Base-by-base conservation (phyloP, 2,113 vertebrate species). In the Protobothrops flavoviridis region DNA sequence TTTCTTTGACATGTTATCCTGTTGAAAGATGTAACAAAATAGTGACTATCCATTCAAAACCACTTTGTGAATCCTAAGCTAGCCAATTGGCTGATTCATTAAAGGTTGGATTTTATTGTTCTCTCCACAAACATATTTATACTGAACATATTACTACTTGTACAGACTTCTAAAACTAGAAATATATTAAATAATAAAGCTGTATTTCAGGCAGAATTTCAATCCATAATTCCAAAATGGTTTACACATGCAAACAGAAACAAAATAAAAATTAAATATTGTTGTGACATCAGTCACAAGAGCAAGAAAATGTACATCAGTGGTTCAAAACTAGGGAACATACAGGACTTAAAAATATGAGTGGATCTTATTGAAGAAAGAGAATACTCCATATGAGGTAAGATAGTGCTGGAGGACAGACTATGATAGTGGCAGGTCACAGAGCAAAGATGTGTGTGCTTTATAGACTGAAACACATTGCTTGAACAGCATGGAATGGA, bases 21-120 rank as follows among this genome's bases (percentile, higher is more conserved):
- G 61, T 20, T 94, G 91, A 93, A 95, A 94, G 55, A 91, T 90
- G 8, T 43, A 61, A 81, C 33, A 95, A 94, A 96, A 94, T 50
- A 57, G 86, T 24, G 92, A 33, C 45, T 94, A 23, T 26, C 87
- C 92, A 89, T 87, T 93, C n/a, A 59, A 92, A 92, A 95, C 53
- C 29, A 45, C 91, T 52, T 57, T 93, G 91, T 91, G 87, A 91
- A 89, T 93, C 94, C 56, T 1, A n/a, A 50, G 89, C 88, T 86
- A 3, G n/a, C 13, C 39, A 90, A 57, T 29, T 92, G 88, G 45
- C 9, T 33, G 43, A 86, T 56, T 53, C 20, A 69, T 26, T 92
- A 87, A 86, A 90, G 87, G 12, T 21, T 55, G 43, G 6, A 81
- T 39, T 8, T 81, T 81, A 81, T 8, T 81, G 1, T 81, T 81